Evolutionary conservation across 2,888 invertebrate species (phyloP), one percentile per base, ranked within the genome.

Genomic region (Physocephala rufipes): DNA sequence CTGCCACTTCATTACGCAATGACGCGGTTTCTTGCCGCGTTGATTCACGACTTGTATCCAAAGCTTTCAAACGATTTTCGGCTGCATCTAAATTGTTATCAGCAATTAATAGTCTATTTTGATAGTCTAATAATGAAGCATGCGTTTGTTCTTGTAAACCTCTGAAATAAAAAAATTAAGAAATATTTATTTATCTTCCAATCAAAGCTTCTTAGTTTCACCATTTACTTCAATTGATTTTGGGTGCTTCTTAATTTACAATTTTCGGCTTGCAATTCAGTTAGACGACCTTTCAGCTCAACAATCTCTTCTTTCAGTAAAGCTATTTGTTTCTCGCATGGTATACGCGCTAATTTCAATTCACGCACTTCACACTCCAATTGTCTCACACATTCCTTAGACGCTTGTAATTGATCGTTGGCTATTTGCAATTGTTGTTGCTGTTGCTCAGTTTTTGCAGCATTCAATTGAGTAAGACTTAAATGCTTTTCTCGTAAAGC

Each of bases 141-240:
- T 94, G 93, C 4, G 92, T 92, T 87, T 94, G 93, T 78, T 92
- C 89, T 79, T 94, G 93, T 64, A 93, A 87, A 75, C 91, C 89
- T 84, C 93, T 94, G 70, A 69, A 61, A n/a, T 58, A 58, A n/a
- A 30, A 24, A 58, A 9, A 9, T 9, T 28, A 58, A 63, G 4
- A 12, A 63, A 15, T 45, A 36, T 4, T 36, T 36, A 28, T 26
- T 28, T 13, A 19, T n/a, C 2, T n/a, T n/a, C n/a, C n/a, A n/a
- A n/a, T n/a, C 36, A 36, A 36, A 4, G 36, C 36, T 4, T 36
- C 9, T 36, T 36, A 4, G 4, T 9, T 36, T 9, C 36, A 51
- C 55, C 1, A 16, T 4, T 51, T 77, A 91, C 91, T 89, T 89
- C 21, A 91, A 81, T 81, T 91, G 90, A 62, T 82, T 87, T 72